Evolutionary conservation across 2,888 invertebrate species (phyloP), one percentile per base, ranked within the genome.

Genomic region (Clivina fossor): DNA sequence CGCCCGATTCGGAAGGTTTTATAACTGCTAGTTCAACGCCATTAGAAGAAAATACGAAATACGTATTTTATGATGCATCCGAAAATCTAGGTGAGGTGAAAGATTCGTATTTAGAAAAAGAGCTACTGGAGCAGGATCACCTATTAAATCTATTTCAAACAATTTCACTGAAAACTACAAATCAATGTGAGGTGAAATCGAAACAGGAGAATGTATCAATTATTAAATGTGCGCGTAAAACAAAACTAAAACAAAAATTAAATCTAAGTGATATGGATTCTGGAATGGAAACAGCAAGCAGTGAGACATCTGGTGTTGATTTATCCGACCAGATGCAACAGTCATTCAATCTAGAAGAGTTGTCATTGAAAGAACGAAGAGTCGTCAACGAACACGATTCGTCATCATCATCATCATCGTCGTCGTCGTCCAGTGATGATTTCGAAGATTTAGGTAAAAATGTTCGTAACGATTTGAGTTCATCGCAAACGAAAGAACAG

Each of bases 41-140:
- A 49, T 65, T 69, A 4, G 78, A 78, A 51, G 70, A 74, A 18
- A 78, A 74, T 67, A 69, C 72, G 40, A 79, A 78, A 24, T 77
- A 78, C n/a, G 74, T 75, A 64, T 73, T 74, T 63, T 65, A 70
- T 46, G 77, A 78, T 13, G 73, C 70, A 58, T 63, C 66, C 59
- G 73, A 74, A 58, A 71, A 68, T 51, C 65, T 64, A 65, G 73
- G 74, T 37, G 63, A 74, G 60, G 74, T 74, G 30, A 76, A 76
- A 46, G 68, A 68, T 24, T 71, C 71, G 57, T 68, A 75, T 58
- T 65, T 79, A 62, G 78, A 79, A 41, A 76, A 74, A 64, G 80
- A 80, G 66, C 71, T 79, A 13, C 74, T 70, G 20, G 79, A 80
- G 67, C 80, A 79, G 66, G 79, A 79, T 65, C 76, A 71, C 37